Percentiles rank a stretch among this genome's conserved stretches.
phyloP scores from a whole-genome alignment of 2,888 invertebrate genomes.

The Heliconius hortense region DNA sequence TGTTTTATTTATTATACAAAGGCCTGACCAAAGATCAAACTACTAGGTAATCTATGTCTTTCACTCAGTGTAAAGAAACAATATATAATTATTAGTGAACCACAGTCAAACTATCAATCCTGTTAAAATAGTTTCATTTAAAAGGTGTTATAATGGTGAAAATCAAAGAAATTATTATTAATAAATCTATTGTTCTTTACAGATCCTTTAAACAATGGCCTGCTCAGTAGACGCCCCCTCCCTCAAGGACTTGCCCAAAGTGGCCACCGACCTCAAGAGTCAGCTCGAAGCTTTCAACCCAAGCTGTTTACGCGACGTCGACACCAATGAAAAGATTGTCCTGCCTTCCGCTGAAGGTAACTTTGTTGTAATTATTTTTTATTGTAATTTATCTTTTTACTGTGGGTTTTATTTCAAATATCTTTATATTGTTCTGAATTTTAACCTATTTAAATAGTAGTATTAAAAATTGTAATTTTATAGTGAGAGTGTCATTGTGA shows the following conservation, averaged over 20 bases:
- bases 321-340: slow-evolving; percentile 94
- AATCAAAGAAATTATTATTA: no score
- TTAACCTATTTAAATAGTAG: no score
- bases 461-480: no score
- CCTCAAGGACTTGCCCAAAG: slow-evolving; percentile 95
- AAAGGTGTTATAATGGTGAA: no score
- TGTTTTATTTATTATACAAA: no score
- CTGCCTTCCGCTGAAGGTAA: slow-evolving; percentile 96
- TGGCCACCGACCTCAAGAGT: slow-evolving; percentile 92
- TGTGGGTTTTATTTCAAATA: background rate
- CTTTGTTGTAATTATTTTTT: background rate
- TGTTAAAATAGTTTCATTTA: no score
- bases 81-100: background rate
- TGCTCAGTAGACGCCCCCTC: slow-evolving; percentile 87
- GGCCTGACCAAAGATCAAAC: no score
- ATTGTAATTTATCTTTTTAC: background rate
- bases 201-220: slow-evolving; percentile 68
- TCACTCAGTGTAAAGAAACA: background rate
- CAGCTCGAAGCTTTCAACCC: slow-evolving; percentile 96
- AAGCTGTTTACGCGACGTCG: slow-evolving; percentile 92
- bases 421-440: background rate
- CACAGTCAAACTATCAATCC: background rate
- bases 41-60: no score
- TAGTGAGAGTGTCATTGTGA: no score
- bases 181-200: slow-evolving; percentile 44